phyloP scores from a whole-genome alignment of 2,113 vertebrate species.

The Chionomys nivalis region DNA sequence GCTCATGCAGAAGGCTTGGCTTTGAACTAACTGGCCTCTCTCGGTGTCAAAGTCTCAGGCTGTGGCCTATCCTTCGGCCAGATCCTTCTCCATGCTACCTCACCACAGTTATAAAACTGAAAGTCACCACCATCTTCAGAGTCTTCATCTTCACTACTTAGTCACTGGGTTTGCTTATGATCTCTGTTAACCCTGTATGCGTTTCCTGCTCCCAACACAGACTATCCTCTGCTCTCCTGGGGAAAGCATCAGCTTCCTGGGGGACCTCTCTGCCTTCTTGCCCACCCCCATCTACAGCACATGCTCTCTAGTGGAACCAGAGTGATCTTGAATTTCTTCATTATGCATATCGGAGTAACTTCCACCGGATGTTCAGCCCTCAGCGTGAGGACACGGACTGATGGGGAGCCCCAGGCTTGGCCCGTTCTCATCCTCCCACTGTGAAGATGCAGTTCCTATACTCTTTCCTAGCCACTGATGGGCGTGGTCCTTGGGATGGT shows the following conservation, averaged over 20 bases:
- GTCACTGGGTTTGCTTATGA: neutral
- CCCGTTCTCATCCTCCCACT: neutral
- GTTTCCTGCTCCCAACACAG: neutral
- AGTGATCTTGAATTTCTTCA: neutral
- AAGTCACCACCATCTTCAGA: too few relatives aligned
- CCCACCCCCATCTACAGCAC: neutral
- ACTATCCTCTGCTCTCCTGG: neutral
- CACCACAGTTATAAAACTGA: neutral
- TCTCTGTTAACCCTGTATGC: neutral
- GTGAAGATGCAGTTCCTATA: neutral
- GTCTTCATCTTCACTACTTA: neutral
- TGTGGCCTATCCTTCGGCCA: neutral
- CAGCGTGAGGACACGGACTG: neutral
- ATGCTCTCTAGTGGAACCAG: neutral
- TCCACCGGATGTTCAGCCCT: neutral
- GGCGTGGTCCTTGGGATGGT: neutral
- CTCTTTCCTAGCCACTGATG: rapidly evolving
- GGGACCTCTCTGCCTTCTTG: neutral
- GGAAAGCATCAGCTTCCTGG: neutral
- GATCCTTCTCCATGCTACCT: neutral
- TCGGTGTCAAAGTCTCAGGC: neutral
- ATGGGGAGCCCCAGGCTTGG: neutral
- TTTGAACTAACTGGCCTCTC: neutral
- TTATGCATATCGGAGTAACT: neutral
- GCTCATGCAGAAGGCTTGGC: neutral